Evolutionary conservation across 2,113 vertebrate species (phyloP).

Genomic region (Gulo gulo): DNA sequence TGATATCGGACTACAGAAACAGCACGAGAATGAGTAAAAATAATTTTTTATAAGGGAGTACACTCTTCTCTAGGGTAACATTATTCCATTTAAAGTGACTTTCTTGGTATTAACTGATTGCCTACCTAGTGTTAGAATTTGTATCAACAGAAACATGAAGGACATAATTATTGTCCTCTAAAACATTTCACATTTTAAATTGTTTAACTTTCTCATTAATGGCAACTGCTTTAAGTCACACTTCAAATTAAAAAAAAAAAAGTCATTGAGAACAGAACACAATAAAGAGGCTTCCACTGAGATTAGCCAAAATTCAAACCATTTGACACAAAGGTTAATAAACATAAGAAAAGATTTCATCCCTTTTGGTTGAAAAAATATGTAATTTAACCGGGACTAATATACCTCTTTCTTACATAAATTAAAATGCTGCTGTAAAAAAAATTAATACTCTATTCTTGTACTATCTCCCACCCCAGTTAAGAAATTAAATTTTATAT

Average conservation of each 20-base stretch:
- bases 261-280: neutral
- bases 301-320: neutral
- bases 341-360: neutral
- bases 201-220: neutral
- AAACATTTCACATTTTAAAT: slow-evolving; percentile 17
- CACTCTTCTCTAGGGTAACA: neutral
- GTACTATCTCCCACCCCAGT: neutral
- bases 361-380: slow-evolving; percentile 15
- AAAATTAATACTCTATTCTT: neutral
- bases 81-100: slow-evolving; percentile 34
- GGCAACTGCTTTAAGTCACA: neutral
- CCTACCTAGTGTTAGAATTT: neutral
- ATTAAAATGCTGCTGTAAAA: neutral
- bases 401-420: neutral
- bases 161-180: neutral
- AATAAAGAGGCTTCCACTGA: neutral
- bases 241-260: neutral
- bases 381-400: neutral
- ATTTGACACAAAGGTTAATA: slow-evolving; percentile 25
- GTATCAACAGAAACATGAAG: neutral
- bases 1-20: slow-evolving; percentile 2
- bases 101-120: neutral
- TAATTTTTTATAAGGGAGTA: neutral
- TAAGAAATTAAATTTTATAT: slow-evolving; percentile 39
- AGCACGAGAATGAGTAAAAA: neutral